These are phyloP conservation scores for Eurypyga helias DNA, from an alignment of 2,113 vertebrate species.

Conservation along the genomic window DNA sequence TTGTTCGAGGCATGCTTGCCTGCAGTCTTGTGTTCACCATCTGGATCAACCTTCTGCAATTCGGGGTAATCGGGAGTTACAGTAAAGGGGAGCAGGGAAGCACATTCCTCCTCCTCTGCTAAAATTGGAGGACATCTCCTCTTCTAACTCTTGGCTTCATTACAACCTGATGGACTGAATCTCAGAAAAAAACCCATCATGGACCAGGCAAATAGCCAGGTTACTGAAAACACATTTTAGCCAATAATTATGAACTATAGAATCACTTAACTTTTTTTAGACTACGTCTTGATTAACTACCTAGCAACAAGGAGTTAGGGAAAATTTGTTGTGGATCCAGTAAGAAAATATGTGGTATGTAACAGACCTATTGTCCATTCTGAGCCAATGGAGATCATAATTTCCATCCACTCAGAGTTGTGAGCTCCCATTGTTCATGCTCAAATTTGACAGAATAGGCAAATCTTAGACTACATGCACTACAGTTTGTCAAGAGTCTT, in stretches of 20 bases:
- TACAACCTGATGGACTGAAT: slow-evolving; percentile 16
- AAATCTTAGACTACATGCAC: background rate
- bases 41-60: slow-evolving; percentile 56
- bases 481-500: background rate
- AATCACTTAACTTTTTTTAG: background rate
- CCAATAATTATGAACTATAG: background rate
- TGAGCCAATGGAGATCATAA: background rate
- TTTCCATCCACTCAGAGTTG: background rate
- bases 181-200: background rate
- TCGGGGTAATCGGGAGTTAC: slow-evolving; percentile 11
- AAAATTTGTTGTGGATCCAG: background rate
- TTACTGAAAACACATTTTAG: background rate
- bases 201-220: slow-evolving; percentile 1
- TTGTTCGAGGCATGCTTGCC: slow-evolving; percentile 12
- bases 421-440: background rate
- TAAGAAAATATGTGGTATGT: background rate
- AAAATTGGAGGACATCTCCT: background rate
- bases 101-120: background rate
- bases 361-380: background rate
- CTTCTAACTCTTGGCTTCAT: background rate
- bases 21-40: slow-evolving; percentile 58
- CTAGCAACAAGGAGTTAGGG: background rate
- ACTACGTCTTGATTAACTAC: background rate
- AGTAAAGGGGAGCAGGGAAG: background rate
- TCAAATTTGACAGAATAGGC: background rate